Evolutionary conservation across 1,140 invertebrate species (phyloP), one percentile per base, ranked within the genome.

Genomic region (Drosophila chauvacae): DNA sequence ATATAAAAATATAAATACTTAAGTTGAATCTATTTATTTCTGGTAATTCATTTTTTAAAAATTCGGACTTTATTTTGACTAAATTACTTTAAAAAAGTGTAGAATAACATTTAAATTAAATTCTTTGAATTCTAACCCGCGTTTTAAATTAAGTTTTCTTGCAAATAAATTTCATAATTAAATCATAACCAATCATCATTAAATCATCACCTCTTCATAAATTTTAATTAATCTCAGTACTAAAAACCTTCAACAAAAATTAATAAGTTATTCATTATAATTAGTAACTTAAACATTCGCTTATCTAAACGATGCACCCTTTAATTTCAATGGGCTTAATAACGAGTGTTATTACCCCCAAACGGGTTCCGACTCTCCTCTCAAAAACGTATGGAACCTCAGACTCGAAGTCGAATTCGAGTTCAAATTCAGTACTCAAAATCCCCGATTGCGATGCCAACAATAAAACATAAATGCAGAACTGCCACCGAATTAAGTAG

Each of bases 401-500:
- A 2, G 11, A 14, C 3, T 14, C 50, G 0, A 11, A 33, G 3
- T 9, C 2, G 1, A 42, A n/a, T 42, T 42, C 18, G 2, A 18
- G 4, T 18, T 10, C n/a, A 18, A 4, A 35, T 30, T 20, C n/a
- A 14, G 4, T 65, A 30, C 23, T 9, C 18, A 33, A 23, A 61
- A 18, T 28, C 14, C 16, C 11, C 9, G 18, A 5, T 18, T 51
- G 20, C 28, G n/a, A 18, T n/a, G 37, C n/a, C 18, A 28, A 35
- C 55, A 64, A 70, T 70, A 69, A 82, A 77, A 23, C 33, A 37
- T 44, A 35, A 33, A 35, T 41, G 20, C 42, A 55, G 28, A 42
- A 33, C 18, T 23, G 11, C 33, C 33, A 35, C 33, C 26, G 33
- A 56, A 58, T 71, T 62, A 77, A 85, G 62, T 68, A 81, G 55